Evolutionary conservation across 2,797 vertebrate genomes (phyloP).

Genomic region (Amblyraja radiata): DNA sequence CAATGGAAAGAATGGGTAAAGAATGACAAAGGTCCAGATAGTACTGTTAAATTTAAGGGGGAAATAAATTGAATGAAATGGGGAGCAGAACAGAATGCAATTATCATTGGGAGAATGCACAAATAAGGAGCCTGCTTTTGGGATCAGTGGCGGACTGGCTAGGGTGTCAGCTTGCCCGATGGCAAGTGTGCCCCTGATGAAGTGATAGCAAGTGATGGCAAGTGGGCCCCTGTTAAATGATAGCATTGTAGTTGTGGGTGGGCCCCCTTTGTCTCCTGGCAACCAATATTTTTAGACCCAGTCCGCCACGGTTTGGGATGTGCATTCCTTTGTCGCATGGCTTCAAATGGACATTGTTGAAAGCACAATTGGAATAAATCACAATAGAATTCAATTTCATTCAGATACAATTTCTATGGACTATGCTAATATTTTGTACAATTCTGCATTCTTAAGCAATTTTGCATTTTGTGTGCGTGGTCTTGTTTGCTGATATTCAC

Average conservation of each 20-base stretch:
- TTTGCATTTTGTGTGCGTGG: too few species aligned
- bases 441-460: background rate
- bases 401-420: background rate
- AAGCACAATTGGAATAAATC: background rate
- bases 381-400: background rate
- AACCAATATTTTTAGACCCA: too few species aligned
- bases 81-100: background rate
- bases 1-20: background rate
- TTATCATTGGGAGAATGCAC: background rate
- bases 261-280: too few species aligned
- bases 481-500: background rate
- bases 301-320: background rate
- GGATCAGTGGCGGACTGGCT: too few species aligned
- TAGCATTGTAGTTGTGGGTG: too few species aligned
- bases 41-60: background rate
- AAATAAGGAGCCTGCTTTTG: background rate
- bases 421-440: background rate
- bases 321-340: background rate
- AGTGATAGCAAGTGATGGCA: too few species aligned
- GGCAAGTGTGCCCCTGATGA: too few species aligned
- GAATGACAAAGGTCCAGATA: background rate
- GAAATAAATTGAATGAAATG: background rate
- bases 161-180: too few species aligned
- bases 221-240: too few species aligned
- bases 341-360: background rate